Base-by-base conservation (phyloP, 2,113 vertebrate genomes). In the Urocolius indicus region DNA sequence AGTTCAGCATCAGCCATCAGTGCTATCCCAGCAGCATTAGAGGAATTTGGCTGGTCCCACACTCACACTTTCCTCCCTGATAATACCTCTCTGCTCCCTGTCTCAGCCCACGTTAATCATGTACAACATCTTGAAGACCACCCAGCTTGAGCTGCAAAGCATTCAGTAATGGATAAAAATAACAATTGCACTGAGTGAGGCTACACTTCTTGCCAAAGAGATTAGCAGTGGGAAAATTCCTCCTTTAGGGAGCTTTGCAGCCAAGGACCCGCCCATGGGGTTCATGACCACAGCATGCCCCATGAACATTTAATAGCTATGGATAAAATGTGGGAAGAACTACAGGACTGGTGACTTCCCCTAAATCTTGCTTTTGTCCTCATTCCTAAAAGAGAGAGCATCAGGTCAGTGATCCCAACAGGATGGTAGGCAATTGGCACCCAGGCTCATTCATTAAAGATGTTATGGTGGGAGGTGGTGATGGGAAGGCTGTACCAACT, bases 151-250 rank as follows among this genome's bases (percentile, higher is more conserved):
- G 58, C 86, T 66, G 86, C 76, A 36, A 59, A 94, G 71, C 54
- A 1, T 69, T 71, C 84, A 20, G 80, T 0, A 0, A 74, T 27
- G 58, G 89, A 92, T 91, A 87, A 87, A 92, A 96, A 92, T 87
- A 97, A 93, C 94, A 95, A 79, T 30, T 67, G 86, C 51, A 12
- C 21, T 5, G 16, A 93, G 59, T 0, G 2, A 84, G 80, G 69
- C 89, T 9, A 13, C 1, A 7, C 11, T 89, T 46, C 74, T 62
- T 34, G 66, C 90, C 95, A 94, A 82, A 48, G 69, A 91, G 84
- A 92, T 87, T 30, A 87, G 84, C 77, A 79, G 41, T 41, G 90
- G 81, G 90, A 91, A 94, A 97, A 96, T n/a, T 51, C 84, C 86
- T 96, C 52, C 84, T 90, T 71, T 5, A 51, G 77, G 83, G 84